phyloP scores from a whole-genome alignment of 2,113 vertebrate species.

The Leiothrix lutea region DNA sequence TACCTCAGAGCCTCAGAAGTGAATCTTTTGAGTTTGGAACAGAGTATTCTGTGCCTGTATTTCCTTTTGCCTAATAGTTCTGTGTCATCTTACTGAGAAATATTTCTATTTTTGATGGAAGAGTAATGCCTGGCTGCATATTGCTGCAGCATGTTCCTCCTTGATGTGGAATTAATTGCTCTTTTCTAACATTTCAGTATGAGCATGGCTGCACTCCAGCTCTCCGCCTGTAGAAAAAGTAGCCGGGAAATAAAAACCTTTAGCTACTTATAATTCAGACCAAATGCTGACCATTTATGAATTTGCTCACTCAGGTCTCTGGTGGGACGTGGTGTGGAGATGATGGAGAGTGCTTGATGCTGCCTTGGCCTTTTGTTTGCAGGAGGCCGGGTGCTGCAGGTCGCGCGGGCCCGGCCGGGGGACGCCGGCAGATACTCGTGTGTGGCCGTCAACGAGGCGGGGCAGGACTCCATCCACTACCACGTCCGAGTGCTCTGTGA shows the following conservation, averaged over 20 bases:
- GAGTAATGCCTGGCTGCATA: neutral
- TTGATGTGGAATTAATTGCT: neutral
- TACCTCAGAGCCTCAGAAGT: neutral
- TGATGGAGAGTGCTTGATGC: neutral
- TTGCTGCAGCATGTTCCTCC: neutral
- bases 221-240: neutral
- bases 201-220: neutral
- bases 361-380: neutral
- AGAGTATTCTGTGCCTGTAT: neutral
- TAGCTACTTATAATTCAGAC: neutral
- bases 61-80: neutral
- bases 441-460: conserved; percentile 92
- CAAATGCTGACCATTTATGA: neutral
- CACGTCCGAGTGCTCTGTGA: conserved; percentile 87
- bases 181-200: neutral
- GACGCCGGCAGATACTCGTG: conserved; percentile 89
- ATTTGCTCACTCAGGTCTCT: neutral
- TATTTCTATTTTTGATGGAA: neutral
- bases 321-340: neutral
- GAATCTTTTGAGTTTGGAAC: neutral
- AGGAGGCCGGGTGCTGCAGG: conserved; percentile 92
- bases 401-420: conserved; percentile 80
- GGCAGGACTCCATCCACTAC: conserved; percentile 93
- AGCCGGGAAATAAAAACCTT: neutral
- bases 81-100: neutral